Conservation (phyloP, 1,140 invertebrate species). For the Ladona fulva region DNA sequence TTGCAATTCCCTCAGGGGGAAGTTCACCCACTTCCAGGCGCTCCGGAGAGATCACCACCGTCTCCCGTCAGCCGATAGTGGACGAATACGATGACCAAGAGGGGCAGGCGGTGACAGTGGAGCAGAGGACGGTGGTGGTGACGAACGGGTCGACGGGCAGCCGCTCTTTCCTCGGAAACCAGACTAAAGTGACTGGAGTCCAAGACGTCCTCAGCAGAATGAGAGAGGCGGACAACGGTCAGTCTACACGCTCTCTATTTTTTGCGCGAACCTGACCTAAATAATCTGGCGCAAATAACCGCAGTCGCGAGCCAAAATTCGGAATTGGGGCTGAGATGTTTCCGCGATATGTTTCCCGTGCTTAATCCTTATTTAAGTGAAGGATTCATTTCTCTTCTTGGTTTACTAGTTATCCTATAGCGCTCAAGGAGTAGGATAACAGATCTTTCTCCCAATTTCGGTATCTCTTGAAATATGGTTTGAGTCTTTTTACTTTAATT, state of each 20-base stretch:
- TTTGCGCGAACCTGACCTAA: too few species aligned
- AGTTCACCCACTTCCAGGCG: not conserved
- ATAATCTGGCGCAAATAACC: too few species aligned
- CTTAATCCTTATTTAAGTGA: too few species aligned
- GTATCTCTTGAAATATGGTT: too few species aligned
- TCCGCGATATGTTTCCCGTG: too few species aligned
- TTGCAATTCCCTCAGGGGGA: not conserved
- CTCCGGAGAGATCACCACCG: not conserved
- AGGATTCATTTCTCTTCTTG: too few species aligned
- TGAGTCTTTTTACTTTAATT: too few species aligned
- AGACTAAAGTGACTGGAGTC: slow-evolving; percentile 55
- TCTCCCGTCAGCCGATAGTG: not conserved
- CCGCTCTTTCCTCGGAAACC: slow-evolving; percentile 54
- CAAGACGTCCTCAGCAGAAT: slow-evolving; percentile 63
- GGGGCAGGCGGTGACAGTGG: not conserved
- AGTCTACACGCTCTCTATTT: slow-evolving; percentile 23
- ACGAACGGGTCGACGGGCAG: not conserved
- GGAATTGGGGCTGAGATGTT: too few species aligned
- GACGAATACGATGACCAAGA: not conserved
- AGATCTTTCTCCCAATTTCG: too few species aligned
- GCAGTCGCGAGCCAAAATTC: too few species aligned
- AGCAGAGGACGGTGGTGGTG: not conserved
- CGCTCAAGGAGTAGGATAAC: too few species aligned
- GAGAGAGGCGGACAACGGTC: slow-evolving; percentile 59
- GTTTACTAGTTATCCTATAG: too few species aligned